Percentiles rank a stretch among this genome's conserved stretches.
These are phyloP conservation scores for Oryzias celebensis DNA, from an alignment of 2,113 vertebrate genomes.

Conservation along the genomic window DNA sequence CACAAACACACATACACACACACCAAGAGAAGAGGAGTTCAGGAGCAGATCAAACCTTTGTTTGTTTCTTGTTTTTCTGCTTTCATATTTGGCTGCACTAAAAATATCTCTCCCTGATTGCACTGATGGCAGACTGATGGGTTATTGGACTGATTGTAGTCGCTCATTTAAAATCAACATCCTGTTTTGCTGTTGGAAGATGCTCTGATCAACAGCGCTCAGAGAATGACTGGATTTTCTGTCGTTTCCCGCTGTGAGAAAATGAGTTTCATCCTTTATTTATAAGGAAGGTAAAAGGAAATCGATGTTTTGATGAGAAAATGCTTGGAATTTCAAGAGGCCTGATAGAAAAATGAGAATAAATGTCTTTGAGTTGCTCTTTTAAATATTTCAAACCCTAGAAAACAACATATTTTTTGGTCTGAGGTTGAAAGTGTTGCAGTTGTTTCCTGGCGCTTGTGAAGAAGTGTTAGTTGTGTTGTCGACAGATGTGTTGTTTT, in stretches of 20 bases:
- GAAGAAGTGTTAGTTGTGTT: background rate
- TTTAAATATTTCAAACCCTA: background rate
- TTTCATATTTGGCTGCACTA: background rate
- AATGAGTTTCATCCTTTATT: too few relatives aligned
- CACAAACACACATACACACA: too few relatives aligned
- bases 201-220: background rate
- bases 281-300: too few relatives aligned
- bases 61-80: too few relatives aligned
- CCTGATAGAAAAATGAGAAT: too few relatives aligned
- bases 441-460: background rate
- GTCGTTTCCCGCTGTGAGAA: too few relatives aligned
- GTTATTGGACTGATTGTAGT: background rate
- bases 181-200: constrained; percentile 6
- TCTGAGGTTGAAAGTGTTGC: background rate
- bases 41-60: too few relatives aligned
- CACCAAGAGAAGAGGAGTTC: too few relatives aligned
- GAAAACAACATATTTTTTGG: background rate
- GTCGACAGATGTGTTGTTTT: too few relatives aligned
- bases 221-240: too few relatives aligned
- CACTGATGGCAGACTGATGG: background rate
- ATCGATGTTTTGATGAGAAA: too few relatives aligned
- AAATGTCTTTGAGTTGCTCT: background rate
- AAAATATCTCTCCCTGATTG: background rate
- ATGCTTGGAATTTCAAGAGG: too few relatives aligned
- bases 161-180: constrained; percentile 10